A percentile compares a stretch with the other conserved stretches of the same genome.
phyloP scores from a whole-genome alignment of 2,888 invertebrate genomes.

The Morpho achilles region DNA sequence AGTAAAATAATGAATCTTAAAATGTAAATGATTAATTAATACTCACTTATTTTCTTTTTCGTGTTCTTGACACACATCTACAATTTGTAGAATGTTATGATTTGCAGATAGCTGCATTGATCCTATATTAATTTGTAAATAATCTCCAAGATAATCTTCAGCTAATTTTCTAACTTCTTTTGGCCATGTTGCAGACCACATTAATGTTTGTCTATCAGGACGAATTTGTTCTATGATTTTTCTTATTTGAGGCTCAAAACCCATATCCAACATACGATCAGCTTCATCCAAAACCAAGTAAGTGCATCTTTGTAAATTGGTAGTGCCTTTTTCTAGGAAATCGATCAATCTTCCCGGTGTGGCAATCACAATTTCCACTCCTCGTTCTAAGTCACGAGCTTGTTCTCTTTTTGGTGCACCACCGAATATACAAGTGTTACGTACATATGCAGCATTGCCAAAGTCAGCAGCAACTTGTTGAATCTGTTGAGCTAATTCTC shows the following conservation, averaged over 20 bases:
- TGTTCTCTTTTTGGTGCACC: conserved; percentile 92
- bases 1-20: neutral
- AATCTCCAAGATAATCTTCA: conserved; percentile 93
- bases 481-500: conserved; percentile 90
- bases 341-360: conserved; percentile 94
- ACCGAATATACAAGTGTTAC: conserved; percentile 94
- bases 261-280: conserved; percentile 98
- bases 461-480: conserved; percentile 90
- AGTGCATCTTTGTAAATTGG: conserved; percentile 87
- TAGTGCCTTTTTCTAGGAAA: conserved; percentile 87
- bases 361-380: conserved; percentile 93
- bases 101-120: conserved; percentile 92
- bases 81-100: conserved; percentile 93
- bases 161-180: conserved; percentile 96
- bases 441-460: conserved; percentile 86
- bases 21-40: conserved; percentile 15
- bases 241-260: conserved; percentile 97
- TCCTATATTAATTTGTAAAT: conserved; percentile 95
- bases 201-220: conserved; percentile 96
- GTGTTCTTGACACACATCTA: conserved; percentile 92
- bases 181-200: conserved; percentile 99
- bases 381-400: conserved; percentile 85
- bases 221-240: conserved; percentile 96
- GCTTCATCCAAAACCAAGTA: conserved; percentile 95
- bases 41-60: conserved; percentile 86